phyloP scores from a whole-genome alignment of 2,797 vertebrate genomes.

The Myotis pilosus region DNA sequence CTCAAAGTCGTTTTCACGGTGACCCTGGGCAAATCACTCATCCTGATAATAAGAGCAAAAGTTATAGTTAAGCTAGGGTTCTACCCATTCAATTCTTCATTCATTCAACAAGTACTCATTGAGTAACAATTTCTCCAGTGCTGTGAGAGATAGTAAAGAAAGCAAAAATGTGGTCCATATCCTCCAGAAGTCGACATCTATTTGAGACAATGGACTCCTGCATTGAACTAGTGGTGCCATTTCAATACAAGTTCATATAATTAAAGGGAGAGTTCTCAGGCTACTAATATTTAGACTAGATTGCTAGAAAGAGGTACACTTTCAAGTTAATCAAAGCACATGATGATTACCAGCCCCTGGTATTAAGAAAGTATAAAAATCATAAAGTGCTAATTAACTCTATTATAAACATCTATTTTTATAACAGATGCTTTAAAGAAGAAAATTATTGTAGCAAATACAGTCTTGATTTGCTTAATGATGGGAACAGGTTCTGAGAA shows the following conservation, averaged over 20 bases:
- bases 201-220: background rate
- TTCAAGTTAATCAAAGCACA: background rate
- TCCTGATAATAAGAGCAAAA: background rate
- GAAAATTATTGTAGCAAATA: background rate
- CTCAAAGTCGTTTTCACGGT: background rate
- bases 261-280: background rate
- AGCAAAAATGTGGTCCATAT: background rate
- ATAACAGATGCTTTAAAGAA: constrained; percentile 8
- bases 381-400: background rate
- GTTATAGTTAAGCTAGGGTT: background rate
- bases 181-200: background rate
- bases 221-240: background rate
- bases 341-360: background rate
- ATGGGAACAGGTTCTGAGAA: background rate
- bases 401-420: background rate
- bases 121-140: background rate
- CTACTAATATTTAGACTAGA: background rate
- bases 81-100: background rate
- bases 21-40: background rate
- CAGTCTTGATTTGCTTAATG: background rate
- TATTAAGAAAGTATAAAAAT: background rate
- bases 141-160: background rate
- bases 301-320: background rate
- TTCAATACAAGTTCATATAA: background rate
- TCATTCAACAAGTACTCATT: background rate